Conservation (phyloP, 2,113 vertebrate genomes). For the Forbesichthys agassizii region DNA sequence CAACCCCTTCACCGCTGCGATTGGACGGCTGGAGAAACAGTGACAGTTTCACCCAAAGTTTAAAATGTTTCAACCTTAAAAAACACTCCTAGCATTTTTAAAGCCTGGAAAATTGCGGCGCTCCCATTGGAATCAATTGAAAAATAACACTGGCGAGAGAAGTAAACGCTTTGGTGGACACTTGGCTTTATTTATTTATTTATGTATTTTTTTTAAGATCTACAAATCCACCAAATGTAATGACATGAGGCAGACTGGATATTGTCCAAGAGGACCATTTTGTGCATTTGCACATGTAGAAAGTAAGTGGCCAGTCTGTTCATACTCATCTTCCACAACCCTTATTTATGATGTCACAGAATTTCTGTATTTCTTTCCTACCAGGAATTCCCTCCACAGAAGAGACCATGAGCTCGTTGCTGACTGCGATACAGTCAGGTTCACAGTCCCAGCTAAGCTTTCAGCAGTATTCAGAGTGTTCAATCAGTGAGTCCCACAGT, state of each 20-base stretch:
- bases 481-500: slow-evolving; percentile 82
- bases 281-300: slow-evolving; percentile 92
- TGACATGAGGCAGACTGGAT: slow-evolving; percentile 90
- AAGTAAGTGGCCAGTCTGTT: slow-evolving; percentile 76
- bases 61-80: no score
- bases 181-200: background rate
- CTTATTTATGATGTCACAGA: background rate
- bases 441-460: slow-evolving; percentile 74
- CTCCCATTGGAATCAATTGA: no score
- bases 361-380: slow-evolving; percentile 22
- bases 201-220: slow-evolving; percentile 81
- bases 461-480: slow-evolving; percentile 81
- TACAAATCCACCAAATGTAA: slow-evolving; percentile 96
- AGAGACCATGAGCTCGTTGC: slow-evolving; percentile 80
- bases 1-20: no score
- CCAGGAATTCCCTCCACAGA: slow-evolving; percentile 82
- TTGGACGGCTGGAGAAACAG: no score
- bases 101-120: no score
- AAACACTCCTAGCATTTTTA: no score
- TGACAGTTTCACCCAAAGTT: no score
- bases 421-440: slow-evolving; percentile 76
- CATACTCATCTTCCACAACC: background rate
- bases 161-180: background rate
- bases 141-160: no score
- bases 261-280: slow-evolving; percentile 90